Evolutionary conservation across 2,888 invertebrate species (phyloP), one percentile per base, ranked within the genome.

Genomic region (Tenthredo scrophulariae): DNA sequence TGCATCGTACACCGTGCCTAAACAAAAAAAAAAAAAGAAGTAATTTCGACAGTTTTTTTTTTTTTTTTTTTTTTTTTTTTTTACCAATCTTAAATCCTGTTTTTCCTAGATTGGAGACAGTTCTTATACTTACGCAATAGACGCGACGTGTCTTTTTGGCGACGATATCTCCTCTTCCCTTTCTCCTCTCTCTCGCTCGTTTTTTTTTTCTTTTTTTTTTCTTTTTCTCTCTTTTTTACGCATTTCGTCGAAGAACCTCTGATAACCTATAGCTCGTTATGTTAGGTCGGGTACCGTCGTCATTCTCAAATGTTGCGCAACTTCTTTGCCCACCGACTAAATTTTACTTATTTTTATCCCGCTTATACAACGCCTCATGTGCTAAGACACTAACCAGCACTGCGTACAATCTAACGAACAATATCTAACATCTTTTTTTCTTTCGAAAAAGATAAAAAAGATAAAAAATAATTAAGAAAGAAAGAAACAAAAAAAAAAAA

Each of bases 241-340:
- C 80, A 65, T 26, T 80, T 58, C 62, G 65, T 65, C 67, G 67
- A 83, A 67, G 37, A 83, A 83, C 83, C 83, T 83, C 67, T 80
- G 83, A 83, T 83, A 83, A 83, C 67, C 83, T 70, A 70, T 83
- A 83, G 46, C 50, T 83, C 83, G 83, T 83, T 83, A 70, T 46
- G 83, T 83, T 67, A 83, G 83, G 83, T 83, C 83, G 70, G 67
- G 83, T 80, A 80, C 65, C 65, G 6, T 62, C 80, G 80, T 80
- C 80, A 65, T 80, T 80, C 80, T 43, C 62, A 33, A 29, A 26
- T 22, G 80, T 80, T 80, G 65, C 80, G 80, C 40, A 80, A 80
- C 80, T 33, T 65, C 80, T 80, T 54, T 80, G 54, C 50, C 50
- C 62, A 40, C 58, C 65, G 80, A 29, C 65, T 62, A 33, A 80